Evolutionary conservation across 2,888 invertebrate genomes (phyloP), one percentile per base, ranked within the genome.

Genomic region (Meiosimyza decipiens): DNA sequence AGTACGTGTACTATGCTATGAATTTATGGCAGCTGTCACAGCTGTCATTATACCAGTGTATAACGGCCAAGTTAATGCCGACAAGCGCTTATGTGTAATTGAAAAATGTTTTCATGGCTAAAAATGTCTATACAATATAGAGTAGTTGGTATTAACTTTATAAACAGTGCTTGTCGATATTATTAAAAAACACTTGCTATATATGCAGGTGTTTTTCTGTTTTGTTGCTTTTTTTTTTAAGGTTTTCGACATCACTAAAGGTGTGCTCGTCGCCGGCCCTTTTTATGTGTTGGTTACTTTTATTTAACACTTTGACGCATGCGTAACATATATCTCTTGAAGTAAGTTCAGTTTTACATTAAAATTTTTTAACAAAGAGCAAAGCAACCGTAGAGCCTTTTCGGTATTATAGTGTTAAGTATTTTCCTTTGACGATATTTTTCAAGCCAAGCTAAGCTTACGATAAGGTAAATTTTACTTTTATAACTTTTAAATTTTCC

Each of bases 11-110:
- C 9, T 18, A 55, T 16, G 4, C 55, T 18, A 18, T 18, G 18
- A 55, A 55, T n/a, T 55, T 55, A 55, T 55, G 55, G 16, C n/a
- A 18, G 55, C 55, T 55, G 55, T 55, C 55, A 55, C 4, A 55
- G 55, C 18, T 40, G 40, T 40, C 40, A 55, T 55, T 11, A n/a
- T n/a, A 55, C 28, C 18, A 55, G 6, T n/a, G 55, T 16, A 11
- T 3, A n/a, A 18, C 18, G 16, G 55, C 55, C 55, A 55, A 18
- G 9, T n/a, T 18, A 6, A 57, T 22, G 57, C 18, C 57, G 22
- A 57, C 22, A 18, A 57, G 9, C 7, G 22, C 12, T 18, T 57
- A 7, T 28, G 16, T 28, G 6, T 57, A 57, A 57, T 57, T 22
- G 22, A 28, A 57, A 57, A 57, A 57, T 57, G 2, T 55, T 12